Percentiles rank a stretch among this genome's conserved stretches.
Evolutionary conservation across 2,888 invertebrate genomes (phyloP).

Genomic region (Synergus umbraculus): DNA sequence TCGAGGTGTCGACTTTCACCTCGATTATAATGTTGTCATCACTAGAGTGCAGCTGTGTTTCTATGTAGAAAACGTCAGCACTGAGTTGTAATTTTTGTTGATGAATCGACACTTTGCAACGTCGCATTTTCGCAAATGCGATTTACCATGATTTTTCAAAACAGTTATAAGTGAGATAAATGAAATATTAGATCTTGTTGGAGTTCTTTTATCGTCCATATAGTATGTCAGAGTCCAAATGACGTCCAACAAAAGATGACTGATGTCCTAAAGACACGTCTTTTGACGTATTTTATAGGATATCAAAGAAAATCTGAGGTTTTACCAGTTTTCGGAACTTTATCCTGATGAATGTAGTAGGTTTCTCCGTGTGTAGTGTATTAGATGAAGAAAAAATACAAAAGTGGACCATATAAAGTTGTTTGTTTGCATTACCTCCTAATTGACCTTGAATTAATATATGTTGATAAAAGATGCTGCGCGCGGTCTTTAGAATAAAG

Average conservation of each 20-base stretch:
- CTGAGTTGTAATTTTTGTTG: not conserved
- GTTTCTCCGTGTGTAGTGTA: too few species aligned
- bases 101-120: not conserved
- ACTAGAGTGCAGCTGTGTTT: not conserved
- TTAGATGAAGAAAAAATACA: too few species aligned
- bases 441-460: not conserved
- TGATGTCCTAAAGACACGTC: too few species aligned
- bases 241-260: too few species aligned
- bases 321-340: too few species aligned
- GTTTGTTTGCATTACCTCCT: too few species aligned
- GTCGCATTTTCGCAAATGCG: not conserved
- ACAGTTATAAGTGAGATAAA: not conserved
- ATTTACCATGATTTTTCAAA: not conserved
- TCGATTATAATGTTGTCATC: not conserved
- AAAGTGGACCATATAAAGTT: too few species aligned
- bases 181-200: not conserved
- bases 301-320: too few species aligned
- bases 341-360: too few species aligned
- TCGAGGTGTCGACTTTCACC: not conserved
- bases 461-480: not conserved
- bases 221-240: too few species aligned
- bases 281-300: too few species aligned
- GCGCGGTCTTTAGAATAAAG: not conserved
- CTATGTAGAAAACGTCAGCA: not conserved
- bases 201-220: not conserved